Evolutionary conservation across 1,140 invertebrate species (phyloP), one percentile per base, ranked within the genome.

Genomic region (Cydia pomonella): DNA sequence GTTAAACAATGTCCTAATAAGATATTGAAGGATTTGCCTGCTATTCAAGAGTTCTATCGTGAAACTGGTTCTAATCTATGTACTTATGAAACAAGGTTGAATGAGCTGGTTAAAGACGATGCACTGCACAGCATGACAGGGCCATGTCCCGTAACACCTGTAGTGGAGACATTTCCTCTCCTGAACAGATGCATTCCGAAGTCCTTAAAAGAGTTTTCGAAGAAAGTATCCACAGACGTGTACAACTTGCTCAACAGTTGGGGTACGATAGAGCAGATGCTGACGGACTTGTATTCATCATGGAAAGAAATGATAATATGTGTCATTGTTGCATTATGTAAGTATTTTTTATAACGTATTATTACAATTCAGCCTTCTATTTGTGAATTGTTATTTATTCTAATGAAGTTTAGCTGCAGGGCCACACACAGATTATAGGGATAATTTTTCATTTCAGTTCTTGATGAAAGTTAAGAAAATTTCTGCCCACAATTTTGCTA

Each of bases 141-240:
- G 1, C 95, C 96, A 7, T 97, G 97, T 87, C 97, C 96, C 4
- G 90, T 87, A 71, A 87, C 96, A 62, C 97, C 97, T 5, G 94
- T 97, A 16, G 95, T 96, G 85, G 94, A 96, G 75, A 95, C 96
- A 80, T 94, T 93, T 73, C 95, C 97, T n/a, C 94, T 99, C 59
- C 88, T 99, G 72, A 97, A 98, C 90, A 95, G 98, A 29, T 99
- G 98, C 91, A 95, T 98, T 78, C 98, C 98, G 23, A 95, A 95
- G 73, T 92, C 90, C 18, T 88, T 95, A 7, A 94, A 94, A 77
- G 95, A 96, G 72, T 85, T 96, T 1, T 93, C 94, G 4, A 88
- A 94, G 74, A 93, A 94, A 73, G 92, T 96, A 23, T 93, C 96
- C 76, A 94, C 91, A 18, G 95, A 97, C 86, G 94, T 98, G 75